Evolutionary conservation across 2,888 invertebrate species (phyloP).

Genomic region (Ernsta delagoae): DNA sequence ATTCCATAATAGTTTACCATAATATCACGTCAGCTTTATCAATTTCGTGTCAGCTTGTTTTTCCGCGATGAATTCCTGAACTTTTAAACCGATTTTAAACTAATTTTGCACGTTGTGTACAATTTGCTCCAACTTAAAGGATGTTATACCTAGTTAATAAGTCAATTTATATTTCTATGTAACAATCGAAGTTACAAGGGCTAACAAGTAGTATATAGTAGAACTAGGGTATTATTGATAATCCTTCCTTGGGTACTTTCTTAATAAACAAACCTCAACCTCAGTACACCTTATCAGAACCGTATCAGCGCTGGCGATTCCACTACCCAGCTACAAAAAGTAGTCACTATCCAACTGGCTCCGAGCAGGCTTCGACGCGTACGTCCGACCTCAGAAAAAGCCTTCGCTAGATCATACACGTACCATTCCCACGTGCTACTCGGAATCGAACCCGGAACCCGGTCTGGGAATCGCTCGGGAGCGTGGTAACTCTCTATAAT

Average conservation of each 20-base stretch:
- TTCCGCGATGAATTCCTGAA: too few relatives aligned
- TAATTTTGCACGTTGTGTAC: too few relatives aligned
- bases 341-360: not conserved
- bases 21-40: not conserved
- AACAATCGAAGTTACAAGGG: too few relatives aligned
- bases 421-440: slow-evolving; percentile 81
- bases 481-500: slow-evolving; percentile 56
- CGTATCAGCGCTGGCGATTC: slow-evolving; percentile 4
- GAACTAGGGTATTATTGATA: too few relatives aligned
- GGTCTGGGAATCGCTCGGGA: slow-evolving; percentile 67
- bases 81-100: too few relatives aligned
- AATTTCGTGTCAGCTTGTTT: not conserved
- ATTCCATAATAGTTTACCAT: not conserved
- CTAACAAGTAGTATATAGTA: too few relatives aligned
- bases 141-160: too few relatives aligned
- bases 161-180: too few relatives aligned
- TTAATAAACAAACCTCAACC: not conserved
- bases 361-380: slow-evolving; percentile 1
- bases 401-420: slow-evolving; percentile 42
- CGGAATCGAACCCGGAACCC: slow-evolving; percentile 78
- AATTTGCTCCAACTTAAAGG: too few relatives aligned
- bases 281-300: not conserved
- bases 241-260: not conserved
- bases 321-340: not conserved
- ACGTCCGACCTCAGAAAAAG: not conserved